A percentile compares a stretch with the other conserved stretches of the same genome.
Conservation (phyloP, 2,888 invertebrate species). For the Horisme vitalbata region DNA sequence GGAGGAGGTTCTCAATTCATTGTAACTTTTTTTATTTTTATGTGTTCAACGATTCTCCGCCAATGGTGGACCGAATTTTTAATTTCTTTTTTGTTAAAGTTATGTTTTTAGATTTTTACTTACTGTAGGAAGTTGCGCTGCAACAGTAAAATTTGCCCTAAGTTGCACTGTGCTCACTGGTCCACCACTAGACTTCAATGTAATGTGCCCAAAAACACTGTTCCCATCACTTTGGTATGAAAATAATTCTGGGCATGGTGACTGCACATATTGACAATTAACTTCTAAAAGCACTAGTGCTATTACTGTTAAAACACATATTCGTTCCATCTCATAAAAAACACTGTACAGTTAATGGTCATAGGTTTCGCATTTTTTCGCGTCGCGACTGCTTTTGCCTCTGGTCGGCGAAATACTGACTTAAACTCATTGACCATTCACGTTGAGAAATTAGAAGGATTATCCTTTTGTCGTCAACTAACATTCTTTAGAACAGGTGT, state of each 20-base stretch:
- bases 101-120: constrained; percentile 37
- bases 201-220: constrained; percentile 52
- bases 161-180: constrained; percentile 45
- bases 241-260: constrained; percentile 64
- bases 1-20: too few species aligned
- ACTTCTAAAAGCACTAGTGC: constrained; percentile 43
- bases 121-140: constrained; percentile 50
- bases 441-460: too few species aligned
- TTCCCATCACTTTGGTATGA: constrained; percentile 52
- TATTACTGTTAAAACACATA: constrained; percentile 40
- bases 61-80: too few species aligned
- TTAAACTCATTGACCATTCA: too few species aligned
- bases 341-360: constrained; percentile 7
- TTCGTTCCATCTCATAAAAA: constrained; percentile 37
- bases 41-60: too few species aligned
- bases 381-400: constrained; percentile 43
- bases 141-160: constrained; percentile 57
- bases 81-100: too few species aligned
- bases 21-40: too few species aligned
- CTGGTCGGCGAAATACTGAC: constrained; percentile 45
- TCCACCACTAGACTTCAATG: constrained; percentile 45
- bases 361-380: constrained; percentile 32
- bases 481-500: constrained; percentile 8
- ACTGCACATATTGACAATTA: constrained; percentile 45
- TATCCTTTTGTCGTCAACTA: constrained; percentile 21